Conservation (phyloP, 2,113 vertebrate species). For the Aldabrachelys gigantea region DNA sequence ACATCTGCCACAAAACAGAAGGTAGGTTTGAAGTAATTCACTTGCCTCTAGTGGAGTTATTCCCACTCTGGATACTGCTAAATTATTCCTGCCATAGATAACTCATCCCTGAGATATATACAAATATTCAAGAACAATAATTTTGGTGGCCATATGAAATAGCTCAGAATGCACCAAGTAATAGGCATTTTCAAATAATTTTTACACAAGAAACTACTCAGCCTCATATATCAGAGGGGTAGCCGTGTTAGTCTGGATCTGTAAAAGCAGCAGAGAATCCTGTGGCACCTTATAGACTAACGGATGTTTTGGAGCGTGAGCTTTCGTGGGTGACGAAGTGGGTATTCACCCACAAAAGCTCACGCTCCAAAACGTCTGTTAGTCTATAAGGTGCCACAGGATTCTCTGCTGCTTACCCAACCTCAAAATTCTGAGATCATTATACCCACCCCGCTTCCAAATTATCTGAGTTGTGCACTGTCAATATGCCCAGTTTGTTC, state of each 20-base stretch:
- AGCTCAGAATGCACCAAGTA: background rate
- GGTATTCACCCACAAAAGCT: too few species aligned
- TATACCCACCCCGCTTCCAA: background rate
- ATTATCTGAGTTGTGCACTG: background rate
- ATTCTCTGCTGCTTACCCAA: background rate
- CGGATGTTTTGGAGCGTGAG: too few species aligned
- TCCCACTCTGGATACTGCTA: conserved; percentile 8
- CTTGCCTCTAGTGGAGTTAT: background rate
- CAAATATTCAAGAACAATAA: background rate
- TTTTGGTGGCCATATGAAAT: conserved; percentile 1
- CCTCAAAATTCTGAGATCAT: background rate
- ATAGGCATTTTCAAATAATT: background rate
- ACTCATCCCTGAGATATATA: background rate
- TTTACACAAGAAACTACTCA: background rate
- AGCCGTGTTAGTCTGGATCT: too few species aligned
- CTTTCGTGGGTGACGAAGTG: too few species aligned
- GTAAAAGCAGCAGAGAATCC: too few species aligned
- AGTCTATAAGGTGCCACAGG: too few species aligned
- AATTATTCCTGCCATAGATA: background rate
- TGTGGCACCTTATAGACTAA: too few species aligned
- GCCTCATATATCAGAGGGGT: background rate
- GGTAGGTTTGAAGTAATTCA: background rate
- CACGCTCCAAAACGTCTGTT: too few species aligned
- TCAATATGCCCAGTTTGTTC: accelerated
- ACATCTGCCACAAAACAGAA: background rate